phyloP scores from a whole-genome alignment of 2,797 vertebrate genomes.

The Lepidocolaptes lacrymiger region DNA sequence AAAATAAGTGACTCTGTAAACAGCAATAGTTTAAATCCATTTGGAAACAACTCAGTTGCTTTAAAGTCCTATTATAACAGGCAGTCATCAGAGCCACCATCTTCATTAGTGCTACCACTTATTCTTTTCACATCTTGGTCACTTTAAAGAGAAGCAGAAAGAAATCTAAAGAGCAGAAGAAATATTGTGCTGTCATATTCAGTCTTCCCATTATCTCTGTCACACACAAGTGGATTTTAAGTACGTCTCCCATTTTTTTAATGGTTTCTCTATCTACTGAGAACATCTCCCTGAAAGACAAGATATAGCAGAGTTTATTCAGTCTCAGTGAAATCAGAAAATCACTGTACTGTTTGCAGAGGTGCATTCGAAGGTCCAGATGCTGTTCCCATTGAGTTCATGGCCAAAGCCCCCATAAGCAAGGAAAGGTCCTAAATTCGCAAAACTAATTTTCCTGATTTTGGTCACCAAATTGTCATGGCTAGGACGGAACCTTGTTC shows the following conservation, averaged over 20 bases:
- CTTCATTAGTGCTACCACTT: background rate
- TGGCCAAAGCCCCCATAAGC: background rate
- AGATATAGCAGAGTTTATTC: background rate
- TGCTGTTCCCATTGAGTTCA: background rate
- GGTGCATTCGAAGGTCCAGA: slow-evolving; percentile 13
- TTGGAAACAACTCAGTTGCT: slow-evolving; percentile 45
- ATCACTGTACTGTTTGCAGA: background rate
- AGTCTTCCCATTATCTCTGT: slow-evolving; percentile 8
- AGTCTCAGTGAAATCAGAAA: slow-evolving; percentile 33
- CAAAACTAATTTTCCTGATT: background rate
- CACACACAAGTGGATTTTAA: background rate
- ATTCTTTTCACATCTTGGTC: background rate
- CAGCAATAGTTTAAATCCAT: slow-evolving; percentile 26
- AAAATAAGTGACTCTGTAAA: background rate
- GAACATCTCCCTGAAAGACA: background rate
- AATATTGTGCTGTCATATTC: background rate
- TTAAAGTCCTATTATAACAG: slow-evolving; percentile 32
- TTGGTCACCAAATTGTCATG: slow-evolving; percentile 44
- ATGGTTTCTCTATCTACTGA: background rate
- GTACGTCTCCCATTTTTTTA: background rate
- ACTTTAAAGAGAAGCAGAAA: background rate
- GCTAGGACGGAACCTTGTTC: slow-evolving; percentile 64
- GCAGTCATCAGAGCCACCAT: background rate
- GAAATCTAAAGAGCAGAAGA: background rate
- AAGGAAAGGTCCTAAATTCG: background rate